Evolutionary conservation across 2,888 invertebrate genomes (phyloP), one percentile per base, ranked within the genome.

Genomic region (Pediacus dermestoides): DNA sequence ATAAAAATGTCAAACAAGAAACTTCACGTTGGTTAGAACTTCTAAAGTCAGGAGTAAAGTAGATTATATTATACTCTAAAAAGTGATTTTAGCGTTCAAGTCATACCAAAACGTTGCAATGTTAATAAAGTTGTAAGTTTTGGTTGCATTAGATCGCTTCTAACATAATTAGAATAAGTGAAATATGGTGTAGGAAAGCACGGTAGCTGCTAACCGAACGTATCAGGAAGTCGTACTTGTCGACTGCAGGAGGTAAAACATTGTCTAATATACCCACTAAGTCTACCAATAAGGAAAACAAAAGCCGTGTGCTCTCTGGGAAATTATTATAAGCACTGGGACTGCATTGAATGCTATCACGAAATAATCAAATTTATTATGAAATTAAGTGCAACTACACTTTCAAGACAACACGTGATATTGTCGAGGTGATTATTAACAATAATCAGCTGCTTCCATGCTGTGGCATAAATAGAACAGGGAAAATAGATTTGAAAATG

Each of bases 291-390:
- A 28, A 28, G 28, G 28, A 28, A 3, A 28, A 28, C 28, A 28
- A 11, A 28, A 28, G 10, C 12, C 3, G 8, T 4, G 3, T 9
- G 8, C 9, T 23, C 10, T 23, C 23, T 23, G 25, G 28, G 13
- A 28, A 28, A 28, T 13, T 28, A 13, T 13, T 28, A 28, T 7
- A 10, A 28, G 28, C 28, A 28, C 28, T 14, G 10, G 14, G 13
- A 28, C 14, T 28, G 28, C 28, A 11, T 28, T 28, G 13, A 28
- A 28, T 28, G 28, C 28, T 13, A 28, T 28, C 28, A 28, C 28
- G 28, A 28, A 28, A 28, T 14, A 28, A 28, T 28, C 28, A 28
- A 28, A 28, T 28, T 28, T 28, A 28, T 28, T 28, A 28, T 28
- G 28, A 28, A 9, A 28, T 28, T 28, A 28, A 28, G 14, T 23